phyloP scores from a whole-genome alignment of 30 jellyfish, hydroid and myxozoan genomes.

The Aurelia aurita complex sp. Pacific region DNA sequence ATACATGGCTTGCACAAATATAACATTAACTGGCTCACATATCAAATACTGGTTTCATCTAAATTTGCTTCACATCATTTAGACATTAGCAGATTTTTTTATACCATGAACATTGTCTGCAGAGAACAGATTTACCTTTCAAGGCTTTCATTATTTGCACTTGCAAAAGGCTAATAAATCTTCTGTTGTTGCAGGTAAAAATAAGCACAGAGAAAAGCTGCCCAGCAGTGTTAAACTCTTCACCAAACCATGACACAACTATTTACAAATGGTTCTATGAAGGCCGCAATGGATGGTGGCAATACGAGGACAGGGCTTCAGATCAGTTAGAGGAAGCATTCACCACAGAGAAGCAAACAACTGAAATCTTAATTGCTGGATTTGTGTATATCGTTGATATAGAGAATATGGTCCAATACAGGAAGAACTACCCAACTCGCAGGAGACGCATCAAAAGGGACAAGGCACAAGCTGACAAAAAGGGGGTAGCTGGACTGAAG shows the following conservation, averaged over 20 bases:
- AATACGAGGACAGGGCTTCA: constrained; percentile 93
- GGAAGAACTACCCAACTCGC: constrained; percentile 80
- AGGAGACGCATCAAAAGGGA: constrained; percentile 87
- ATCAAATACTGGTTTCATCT: too few relatives aligned
- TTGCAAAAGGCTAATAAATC: not conserved
- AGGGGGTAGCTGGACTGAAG: constrained; percentile 93
- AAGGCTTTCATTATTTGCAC: too few relatives aligned
- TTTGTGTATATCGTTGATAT: constrained; percentile 84
- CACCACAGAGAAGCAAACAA: constrained; percentile 41
- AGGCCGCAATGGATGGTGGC: constrained; percentile 99
- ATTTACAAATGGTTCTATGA: constrained; percentile 89
- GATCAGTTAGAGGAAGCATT: constrained; percentile 82
- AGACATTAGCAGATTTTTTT: too few relatives aligned
- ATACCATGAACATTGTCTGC: too few relatives aligned
- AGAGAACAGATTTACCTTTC: too few relatives aligned
- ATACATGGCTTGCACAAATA: too few relatives aligned
- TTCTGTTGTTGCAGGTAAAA: constrained; percentile 34
- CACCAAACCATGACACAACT: not conserved
- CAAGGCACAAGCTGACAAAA: constrained; percentile 66
- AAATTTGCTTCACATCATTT: too few relatives aligned
- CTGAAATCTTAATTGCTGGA: constrained; percentile 90
- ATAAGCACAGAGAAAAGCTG: not conserved
- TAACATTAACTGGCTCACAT: too few relatives aligned
- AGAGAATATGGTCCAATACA: constrained; percentile 83
- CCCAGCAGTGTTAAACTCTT: too few relatives aligned